These are phyloP conservation scores for Zoanthus gigantus DNA, from an alignment of 92 coral and sea anemone genomes.

Conservation along the genomic window DNA sequence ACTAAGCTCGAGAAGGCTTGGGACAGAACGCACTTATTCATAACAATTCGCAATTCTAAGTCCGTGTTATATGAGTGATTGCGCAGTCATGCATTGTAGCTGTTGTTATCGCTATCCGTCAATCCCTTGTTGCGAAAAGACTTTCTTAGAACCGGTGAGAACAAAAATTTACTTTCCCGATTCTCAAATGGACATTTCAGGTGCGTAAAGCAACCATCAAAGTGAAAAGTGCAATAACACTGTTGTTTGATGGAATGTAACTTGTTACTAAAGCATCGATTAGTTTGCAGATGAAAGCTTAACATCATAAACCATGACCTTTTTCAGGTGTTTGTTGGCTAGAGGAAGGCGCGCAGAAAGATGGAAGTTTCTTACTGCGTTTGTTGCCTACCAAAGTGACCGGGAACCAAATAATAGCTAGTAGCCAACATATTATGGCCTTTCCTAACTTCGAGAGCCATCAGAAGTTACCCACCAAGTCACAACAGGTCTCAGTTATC, in stretches of 20 bases:
- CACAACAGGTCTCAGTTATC: constrained; percentile 12
- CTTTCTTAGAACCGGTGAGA: constrained; percentile 10
- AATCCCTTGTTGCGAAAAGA: neutral
- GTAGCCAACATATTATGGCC: neutral
- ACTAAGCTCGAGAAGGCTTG: neutral
- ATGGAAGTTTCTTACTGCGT: constrained; percentile 23
- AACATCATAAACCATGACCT: neutral
- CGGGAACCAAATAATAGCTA: neutral
- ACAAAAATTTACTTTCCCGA: constrained; percentile 41
- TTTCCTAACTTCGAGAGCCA: neutral
- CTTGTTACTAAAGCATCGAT: neutral
- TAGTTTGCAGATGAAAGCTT: neutral
- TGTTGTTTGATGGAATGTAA: too few species aligned
- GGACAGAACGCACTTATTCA: neutral
- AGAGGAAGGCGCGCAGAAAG: neutral
- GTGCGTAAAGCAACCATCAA: neutral
- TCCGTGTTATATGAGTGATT: neutral
- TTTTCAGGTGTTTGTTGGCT: constrained; percentile 4
- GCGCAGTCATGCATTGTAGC: constrained; percentile 37
- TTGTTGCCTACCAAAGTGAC: constrained; percentile 7
- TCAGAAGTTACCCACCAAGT: neutral
- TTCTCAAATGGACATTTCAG: constrained; percentile 15
- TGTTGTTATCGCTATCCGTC: constrained; percentile 23
- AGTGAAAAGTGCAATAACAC: neutral
- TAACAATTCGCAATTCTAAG: neutral